Evolutionary conservation across 2,888 invertebrate species (phyloP), one percentile per base, ranked within the genome.

Genomic region (Microchrysa polita): DNA sequence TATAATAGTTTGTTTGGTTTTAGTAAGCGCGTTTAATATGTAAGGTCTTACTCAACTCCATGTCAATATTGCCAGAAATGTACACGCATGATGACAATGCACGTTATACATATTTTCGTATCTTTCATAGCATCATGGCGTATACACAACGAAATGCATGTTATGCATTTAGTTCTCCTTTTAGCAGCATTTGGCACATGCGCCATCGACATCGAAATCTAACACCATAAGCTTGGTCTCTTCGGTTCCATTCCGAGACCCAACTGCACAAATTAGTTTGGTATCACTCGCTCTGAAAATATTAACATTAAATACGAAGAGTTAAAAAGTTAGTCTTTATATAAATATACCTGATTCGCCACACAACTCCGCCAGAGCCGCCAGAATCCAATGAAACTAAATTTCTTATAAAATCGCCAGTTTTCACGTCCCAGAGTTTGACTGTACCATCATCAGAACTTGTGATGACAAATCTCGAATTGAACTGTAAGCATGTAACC

Each of bases 371-470:
- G 1, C 99, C 99, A 60, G 95, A 95, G 1, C 98, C 98, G 23
- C 98, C 97, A 78, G 96, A 96, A 75, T 94, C 93, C 77, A 99
- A 87, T 55, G 95, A 91, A 74, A 99, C 96, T 77, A 99, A 89
- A 87, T 99, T 97, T 76, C 98, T 91, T 77, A 99, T 93, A 85
- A 98, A 98, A 81, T 96, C 96, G 84, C 95, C 96, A 72, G 96
- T 97, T 83, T 93, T 93, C 61, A 98, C 92, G 86, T 99, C 98
- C 99, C 99, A 99, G 74, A 99, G 88, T 86, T 99, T 99, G 18
- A 99, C 99, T 1, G 98, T 98, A 73, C 99, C 99, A 86, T 99
- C 99, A 83, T 99, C 99, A 1, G 98, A 98, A 14, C 98, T 98
- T 23, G 98, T 98, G 81, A 98, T 97, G 78, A 99, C 98, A 88